Evolutionary conservation across 2,888 invertebrate genomes (phyloP).

Genomic region (Drosophila austrosaltans): DNA sequence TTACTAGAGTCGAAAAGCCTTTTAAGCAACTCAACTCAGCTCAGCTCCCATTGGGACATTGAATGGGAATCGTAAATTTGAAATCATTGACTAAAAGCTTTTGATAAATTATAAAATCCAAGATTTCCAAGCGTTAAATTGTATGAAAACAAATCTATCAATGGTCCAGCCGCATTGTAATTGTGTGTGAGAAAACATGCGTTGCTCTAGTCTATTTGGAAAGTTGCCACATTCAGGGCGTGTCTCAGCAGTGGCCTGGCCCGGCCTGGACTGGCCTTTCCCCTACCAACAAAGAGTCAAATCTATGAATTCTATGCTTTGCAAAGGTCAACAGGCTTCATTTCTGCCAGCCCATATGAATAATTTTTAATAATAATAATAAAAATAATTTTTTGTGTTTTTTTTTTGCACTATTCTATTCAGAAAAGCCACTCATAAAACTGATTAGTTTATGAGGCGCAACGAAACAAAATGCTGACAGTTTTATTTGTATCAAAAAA

Average conservation of each 20-base stretch:
- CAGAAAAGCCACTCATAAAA: constrained; percentile 58
- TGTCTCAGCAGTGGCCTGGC: constrained; percentile 37
- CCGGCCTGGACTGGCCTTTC: constrained; percentile 51
- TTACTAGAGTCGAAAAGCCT: constrained; percentile 57
- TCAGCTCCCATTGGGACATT: constrained; percentile 69
- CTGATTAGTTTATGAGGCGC: constrained; percentile 55
- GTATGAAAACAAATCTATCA: constrained; percentile 63
- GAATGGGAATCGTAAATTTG: constrained; percentile 73
- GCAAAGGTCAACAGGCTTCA: constrained; percentile 62
- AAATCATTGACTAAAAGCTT: constrained; percentile 80
- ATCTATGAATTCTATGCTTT: constrained; percentile 36
- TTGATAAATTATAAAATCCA: constrained; percentile 72
- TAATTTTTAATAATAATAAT: constrained; percentile 4
- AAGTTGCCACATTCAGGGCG: constrained; percentile 66
- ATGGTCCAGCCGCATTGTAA: constrained; percentile 68
- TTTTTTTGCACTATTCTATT: constrained; percentile 56
- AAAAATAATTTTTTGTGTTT: background rate
- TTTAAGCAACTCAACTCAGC: constrained; percentile 47
- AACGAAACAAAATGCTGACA: constrained; percentile 71
- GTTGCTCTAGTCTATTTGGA: constrained; percentile 64
- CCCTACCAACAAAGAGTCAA: constrained; percentile 27
- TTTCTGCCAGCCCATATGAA: background rate
- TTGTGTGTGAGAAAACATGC: constrained; percentile 73
- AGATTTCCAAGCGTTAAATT: constrained; percentile 33
- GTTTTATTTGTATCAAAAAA: constrained; percentile 42